These are phyloP conservation scores for Leptodirus hochenwartii DNA, from an alignment of 2,888 invertebrate species.

Conservation along the genomic window DNA sequence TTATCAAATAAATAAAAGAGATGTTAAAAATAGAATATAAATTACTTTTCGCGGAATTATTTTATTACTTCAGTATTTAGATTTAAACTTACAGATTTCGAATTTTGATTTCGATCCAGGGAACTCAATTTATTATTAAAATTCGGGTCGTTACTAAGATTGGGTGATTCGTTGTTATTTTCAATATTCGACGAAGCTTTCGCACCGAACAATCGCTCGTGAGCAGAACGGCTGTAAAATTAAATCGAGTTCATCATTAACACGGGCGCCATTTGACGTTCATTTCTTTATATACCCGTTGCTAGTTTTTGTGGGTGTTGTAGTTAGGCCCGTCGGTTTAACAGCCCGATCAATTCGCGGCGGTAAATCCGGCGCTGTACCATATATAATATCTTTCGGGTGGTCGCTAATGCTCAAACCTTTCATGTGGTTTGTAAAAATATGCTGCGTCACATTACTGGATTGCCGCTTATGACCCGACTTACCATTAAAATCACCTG, in stretches of 20 bases:
- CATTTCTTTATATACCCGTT: slow-evolving; percentile 18
- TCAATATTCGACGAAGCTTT: slow-evolving; percentile 22
- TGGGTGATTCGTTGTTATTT: slow-evolving; percentile 13
- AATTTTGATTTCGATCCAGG: slow-evolving; percentile 26
- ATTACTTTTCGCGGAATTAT: background rate
- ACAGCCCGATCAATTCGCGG: slow-evolving; percentile 63
- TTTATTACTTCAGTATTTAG: slow-evolving; percentile 2
- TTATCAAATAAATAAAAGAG: background rate
- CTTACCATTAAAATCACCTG: slow-evolving; percentile 15
- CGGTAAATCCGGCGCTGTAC: slow-evolving; percentile 56
- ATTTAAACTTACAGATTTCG: slow-evolving; percentile 24
- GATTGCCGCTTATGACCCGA: slow-evolving; percentile 24
- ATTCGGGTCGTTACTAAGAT: slow-evolving; percentile 17
- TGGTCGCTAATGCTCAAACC: slow-evolving; percentile 21
- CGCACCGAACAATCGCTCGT: slow-evolving; percentile 51
- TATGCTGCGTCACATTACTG: slow-evolving; percentile 23
- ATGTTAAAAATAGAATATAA: background rate
- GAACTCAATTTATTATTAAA: slow-evolving; percentile 24
- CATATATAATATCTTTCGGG: slow-evolving; percentile 23
- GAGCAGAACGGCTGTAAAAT: slow-evolving; percentile 33
- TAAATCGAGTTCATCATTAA: background rate
- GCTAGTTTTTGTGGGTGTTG: slow-evolving; percentile 24
- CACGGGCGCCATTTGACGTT: background rate
- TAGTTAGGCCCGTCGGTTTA: slow-evolving; percentile 39
- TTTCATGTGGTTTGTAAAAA: slow-evolving; percentile 20